Percentiles rank a stretch among this genome's conserved stretches.
phyloP scores from a whole-genome alignment of 1,140 invertebrate genomes.

The Drosophila jambulina region DNA sequence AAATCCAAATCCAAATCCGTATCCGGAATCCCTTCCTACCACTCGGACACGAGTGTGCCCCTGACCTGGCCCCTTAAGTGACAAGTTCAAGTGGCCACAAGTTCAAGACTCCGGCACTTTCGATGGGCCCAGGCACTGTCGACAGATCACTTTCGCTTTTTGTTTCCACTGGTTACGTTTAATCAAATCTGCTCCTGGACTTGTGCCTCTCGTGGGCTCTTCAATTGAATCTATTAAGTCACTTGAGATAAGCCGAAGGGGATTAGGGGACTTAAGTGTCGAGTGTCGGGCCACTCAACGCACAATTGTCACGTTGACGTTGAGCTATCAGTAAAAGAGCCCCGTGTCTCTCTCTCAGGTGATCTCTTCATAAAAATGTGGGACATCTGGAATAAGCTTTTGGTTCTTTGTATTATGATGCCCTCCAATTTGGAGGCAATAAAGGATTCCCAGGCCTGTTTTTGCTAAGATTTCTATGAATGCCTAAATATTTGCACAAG shows the following conservation, averaged over 20 bases:
- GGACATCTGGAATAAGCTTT: conserved; percentile 6
- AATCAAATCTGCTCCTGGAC: conserved; percentile 48
- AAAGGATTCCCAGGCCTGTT: conserved; percentile 20
- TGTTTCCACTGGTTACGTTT: conserved; percentile 41
- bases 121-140: conserved; percentile 24
- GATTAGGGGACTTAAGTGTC: conserved; percentile 48
- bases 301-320: conserved; percentile 43
- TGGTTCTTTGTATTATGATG: conserved; percentile 1
- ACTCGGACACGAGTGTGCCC: conserved; percentile 28
- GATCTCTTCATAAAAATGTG: conserved; percentile 42
- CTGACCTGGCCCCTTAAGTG: conserved; percentile 41
- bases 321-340: conserved; percentile 54
- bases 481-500: neutral
- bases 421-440: neutral
- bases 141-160: conserved; percentile 62
- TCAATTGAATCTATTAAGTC: conserved; percentile 77
- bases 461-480: neutral
- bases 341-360: conserved; percentile 14
- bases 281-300: conserved; percentile 38
- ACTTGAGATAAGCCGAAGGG: conserved; percentile 63
- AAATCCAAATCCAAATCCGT: conserved; percentile 1
- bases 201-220: conserved; percentile 22
- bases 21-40: conserved; percentile 6
- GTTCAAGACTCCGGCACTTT: conserved; percentile 48
- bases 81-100: conserved; percentile 47